Base-by-base conservation (phyloP, 2,888 invertebrate species). In the Lampropteryx suffumata region DNA sequence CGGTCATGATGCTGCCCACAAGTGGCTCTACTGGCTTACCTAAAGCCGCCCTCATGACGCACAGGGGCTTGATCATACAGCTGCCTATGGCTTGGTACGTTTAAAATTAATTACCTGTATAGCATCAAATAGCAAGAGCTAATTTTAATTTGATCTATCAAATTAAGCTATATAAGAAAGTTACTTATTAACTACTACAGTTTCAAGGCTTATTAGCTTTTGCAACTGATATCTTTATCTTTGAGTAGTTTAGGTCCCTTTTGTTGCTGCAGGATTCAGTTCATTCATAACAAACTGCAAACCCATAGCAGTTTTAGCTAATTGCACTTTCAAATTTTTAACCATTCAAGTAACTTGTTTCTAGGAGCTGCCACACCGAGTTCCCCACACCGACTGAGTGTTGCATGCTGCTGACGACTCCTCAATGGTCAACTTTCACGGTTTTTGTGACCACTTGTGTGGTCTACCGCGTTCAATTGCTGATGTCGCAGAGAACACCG, bases 11-110 rank as follows among this genome's bases (percentile, higher is more conserved):
- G 44, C 49, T 80, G 10, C 79, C 85, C 0, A 87, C 86, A 0
- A 86, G 86, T 29, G 86, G 86, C 0, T 83, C 84, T 2, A 83
- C 84, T 0, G 86, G 86, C 0, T 39, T 77, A 3, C 78, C 87
- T 0, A 85, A 86, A 59, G 79, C 80, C 0, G 73, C 79, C 0
- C 51, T 67, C 0, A 48, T 79, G 9, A 65, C 71, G 0, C 74
- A 84, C 30, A 59, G 55, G n/a, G 83, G 79, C 2, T 46, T 82
- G 0, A 55, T 79, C 0, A 49, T 67, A 0, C 76, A 79, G n/a
- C 28, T 79, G 2, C 67, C 82, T 3, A 45, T 53, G 2, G 2
- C 61, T 5, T 85, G 85, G 86, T 85, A 58, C 66, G 71, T 54
- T 9, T 11, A 3, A 24, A 4, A 24, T 24, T 6, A 24, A 24